A percentile compares a stretch with the other conserved stretches of the same genome.
phyloP scores from a whole-genome alignment of 2,113 vertebrate genomes.

The Ictalurus punctatus region DNA sequence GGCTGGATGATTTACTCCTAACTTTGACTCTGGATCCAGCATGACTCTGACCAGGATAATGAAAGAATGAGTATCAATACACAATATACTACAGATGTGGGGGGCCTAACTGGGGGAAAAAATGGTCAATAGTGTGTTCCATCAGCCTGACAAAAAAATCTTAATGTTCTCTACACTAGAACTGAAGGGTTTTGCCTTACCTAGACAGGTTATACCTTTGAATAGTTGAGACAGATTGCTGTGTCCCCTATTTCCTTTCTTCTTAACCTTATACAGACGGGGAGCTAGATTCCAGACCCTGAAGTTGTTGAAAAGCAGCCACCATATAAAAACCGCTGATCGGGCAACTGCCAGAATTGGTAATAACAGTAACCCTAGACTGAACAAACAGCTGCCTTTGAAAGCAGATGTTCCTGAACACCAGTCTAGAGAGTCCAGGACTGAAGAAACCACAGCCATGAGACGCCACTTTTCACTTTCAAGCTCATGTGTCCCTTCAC shows the following conservation, averaged over 20 bases:
- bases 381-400: conserved; percentile 62
- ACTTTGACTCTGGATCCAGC: background rate
- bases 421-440: background rate
- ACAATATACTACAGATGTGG: background rate
- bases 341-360: conserved; percentile 47
- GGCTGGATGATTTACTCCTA: too few relatives aligned
- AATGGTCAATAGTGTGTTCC: background rate
- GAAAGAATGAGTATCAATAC: background rate
- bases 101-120: background rate
- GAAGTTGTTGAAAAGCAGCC: conserved; percentile 15
- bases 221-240: background rate
- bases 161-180: background rate
- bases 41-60: background rate
- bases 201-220: background rate
- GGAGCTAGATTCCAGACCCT: background rate
- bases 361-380: conserved; percentile 62
- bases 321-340: conserved; percentile 54
- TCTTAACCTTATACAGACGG: background rate
- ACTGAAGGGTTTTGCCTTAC: background rate
- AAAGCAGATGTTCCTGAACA: conserved; percentile 56
- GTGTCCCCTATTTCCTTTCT: background rate
- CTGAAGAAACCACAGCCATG: background rate
- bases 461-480: background rate
- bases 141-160: background rate
- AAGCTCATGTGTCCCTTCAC: background rate